Percentiles rank a stretch among this genome's conserved stretches.
phyloP scores from a whole-genome alignment of 2,888 invertebrate genomes.

The Willowsia nigromaculata region DNA sequence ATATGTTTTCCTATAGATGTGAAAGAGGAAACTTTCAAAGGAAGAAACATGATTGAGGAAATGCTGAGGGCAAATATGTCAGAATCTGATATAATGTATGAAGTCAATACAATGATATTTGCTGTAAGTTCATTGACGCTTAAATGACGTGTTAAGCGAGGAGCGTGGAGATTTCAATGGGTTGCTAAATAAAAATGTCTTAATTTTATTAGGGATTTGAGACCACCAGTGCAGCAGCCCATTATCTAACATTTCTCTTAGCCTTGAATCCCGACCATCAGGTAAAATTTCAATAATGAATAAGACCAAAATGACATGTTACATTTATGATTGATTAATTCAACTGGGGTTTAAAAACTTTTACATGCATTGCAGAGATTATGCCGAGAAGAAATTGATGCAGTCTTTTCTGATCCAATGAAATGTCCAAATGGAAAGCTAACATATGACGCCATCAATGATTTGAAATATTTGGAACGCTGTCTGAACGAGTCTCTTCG shows the following conservation, averaged over 20 bases:
- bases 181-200: too few relatives aligned
- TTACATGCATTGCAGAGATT: background rate
- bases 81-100: conserved; percentile 1
- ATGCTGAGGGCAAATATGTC: conserved; percentile 4
- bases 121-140: conserved; percentile 16
- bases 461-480: conserved; percentile 27
- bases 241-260: conserved; percentile 9
- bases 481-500: conserved; percentile 28
- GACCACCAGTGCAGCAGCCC: background rate
- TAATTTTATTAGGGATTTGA: conserved; percentile 32
- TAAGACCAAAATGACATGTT: background rate
- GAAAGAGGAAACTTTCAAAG: background rate
- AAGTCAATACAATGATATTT: conserved; percentile 41
- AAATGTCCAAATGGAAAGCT: background rate
- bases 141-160: too few relatives aligned
- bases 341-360: background rate
- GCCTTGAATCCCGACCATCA: background rate
- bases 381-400: conserved; percentile 36
- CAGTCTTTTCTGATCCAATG: conserved; percentile 9
- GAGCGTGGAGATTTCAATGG: too few relatives aligned
- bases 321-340: too few relatives aligned
- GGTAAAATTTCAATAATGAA: background rate
- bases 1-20: too few relatives aligned
- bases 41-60: conserved; percentile 27
- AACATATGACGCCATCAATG: background rate